These are phyloP conservation scores for Sarcophaga carnaria DNA, from an alignment of 2,888 invertebrate genomes.

Conservation along the genomic window DNA sequence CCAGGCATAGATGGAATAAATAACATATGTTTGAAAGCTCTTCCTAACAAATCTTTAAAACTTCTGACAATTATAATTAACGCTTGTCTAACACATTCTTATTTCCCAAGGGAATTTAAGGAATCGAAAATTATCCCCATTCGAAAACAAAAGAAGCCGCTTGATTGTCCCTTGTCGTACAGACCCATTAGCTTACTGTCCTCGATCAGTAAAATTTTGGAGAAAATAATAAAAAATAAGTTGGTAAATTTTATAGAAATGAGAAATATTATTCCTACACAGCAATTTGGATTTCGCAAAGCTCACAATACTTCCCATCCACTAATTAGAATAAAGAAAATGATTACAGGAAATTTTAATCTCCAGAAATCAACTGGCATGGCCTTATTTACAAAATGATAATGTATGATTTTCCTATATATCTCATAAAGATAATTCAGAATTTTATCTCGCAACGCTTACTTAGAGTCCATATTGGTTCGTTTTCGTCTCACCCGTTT, in stretches of 20 bases:
- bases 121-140: neutral
- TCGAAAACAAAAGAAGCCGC: neutral
- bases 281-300: too few relatives aligned
- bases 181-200: constrained; percentile 14
- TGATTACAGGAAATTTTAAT: too few relatives aligned
- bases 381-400: neutral
- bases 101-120: neutral
- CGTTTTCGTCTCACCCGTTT: too few relatives aligned
- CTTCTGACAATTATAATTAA: neutral
- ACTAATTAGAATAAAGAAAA: too few relatives aligned
- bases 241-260: too few relatives aligned
- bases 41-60: neutral
- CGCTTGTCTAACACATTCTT: neutral
- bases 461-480: too few relatives aligned
- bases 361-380: too few relatives aligned
- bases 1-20: constrained; percentile 3
- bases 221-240: constrained; percentile 6
- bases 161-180: neutral
- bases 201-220: constrained; percentile 6
- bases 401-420: neutral
- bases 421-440: too few relatives aligned
- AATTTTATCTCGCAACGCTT: too few relatives aligned
- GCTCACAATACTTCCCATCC: too few relatives aligned
- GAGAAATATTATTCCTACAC: too few relatives aligned
- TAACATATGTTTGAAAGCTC: constrained; percentile 7